phyloP scores from a whole-genome alignment of 2,113 vertebrate species.

The Tiliqua scincoides region DNA sequence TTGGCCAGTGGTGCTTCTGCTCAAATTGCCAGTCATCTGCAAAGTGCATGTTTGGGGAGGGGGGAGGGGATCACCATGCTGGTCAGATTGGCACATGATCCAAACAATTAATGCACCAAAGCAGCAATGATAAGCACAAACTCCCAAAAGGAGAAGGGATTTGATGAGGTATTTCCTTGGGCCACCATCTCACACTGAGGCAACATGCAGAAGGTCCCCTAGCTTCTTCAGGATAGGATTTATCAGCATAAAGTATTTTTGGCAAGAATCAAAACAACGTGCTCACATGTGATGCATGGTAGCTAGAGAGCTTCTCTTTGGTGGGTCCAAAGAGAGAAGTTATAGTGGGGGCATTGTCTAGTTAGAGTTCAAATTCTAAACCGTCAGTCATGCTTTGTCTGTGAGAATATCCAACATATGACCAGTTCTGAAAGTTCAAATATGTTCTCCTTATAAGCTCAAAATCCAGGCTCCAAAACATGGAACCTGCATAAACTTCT shows the following conservation, averaged over 20 bases:
- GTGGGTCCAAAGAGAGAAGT: not conserved
- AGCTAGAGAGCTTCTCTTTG: not conserved
- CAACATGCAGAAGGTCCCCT: not conserved
- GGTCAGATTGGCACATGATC: not conserved
- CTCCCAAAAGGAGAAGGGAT: too few relatives aligned
- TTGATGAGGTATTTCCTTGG: not conserved
- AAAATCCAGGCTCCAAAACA: conserved; percentile 6
- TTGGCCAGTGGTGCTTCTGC: not conserved
- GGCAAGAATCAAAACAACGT: not conserved
- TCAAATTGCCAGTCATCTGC: not conserved
- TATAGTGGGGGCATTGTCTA: not conserved
- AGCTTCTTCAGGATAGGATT: too few relatives aligned
- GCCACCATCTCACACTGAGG: not conserved
- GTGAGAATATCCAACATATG: not conserved
- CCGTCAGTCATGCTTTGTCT: too few relatives aligned
- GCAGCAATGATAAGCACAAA: not conserved
- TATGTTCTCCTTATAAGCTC: not conserved
- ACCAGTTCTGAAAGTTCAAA: not conserved
- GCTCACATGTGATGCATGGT: not conserved
- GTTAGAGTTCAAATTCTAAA: not conserved
- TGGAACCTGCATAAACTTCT: not conserved
- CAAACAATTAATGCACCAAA: not conserved
- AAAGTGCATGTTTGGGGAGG: too few relatives aligned
- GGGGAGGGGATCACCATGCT: not conserved
- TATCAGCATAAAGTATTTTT: not conserved